Conservation (phyloP, 2,888 invertebrate genomes). For the Hartigia nigra region DNA sequence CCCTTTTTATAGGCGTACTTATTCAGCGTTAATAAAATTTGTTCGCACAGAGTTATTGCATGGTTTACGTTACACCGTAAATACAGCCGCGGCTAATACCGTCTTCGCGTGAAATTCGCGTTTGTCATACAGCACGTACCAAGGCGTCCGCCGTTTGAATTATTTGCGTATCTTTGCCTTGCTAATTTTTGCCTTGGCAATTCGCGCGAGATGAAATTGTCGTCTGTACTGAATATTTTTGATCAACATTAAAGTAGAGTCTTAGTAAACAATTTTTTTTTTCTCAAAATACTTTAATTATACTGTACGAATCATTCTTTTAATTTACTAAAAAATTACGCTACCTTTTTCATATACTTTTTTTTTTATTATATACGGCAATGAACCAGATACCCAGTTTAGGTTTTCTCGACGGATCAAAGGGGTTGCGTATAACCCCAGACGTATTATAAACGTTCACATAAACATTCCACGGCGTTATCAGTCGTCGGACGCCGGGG, state of each 20-base stretch:
- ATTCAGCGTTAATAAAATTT: constrained; percentile 46
- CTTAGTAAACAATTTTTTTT: background rate
- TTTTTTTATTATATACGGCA: background rate
- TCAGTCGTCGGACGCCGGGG: constrained; percentile 67
- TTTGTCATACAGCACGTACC: background rate
- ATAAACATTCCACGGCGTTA: constrained; percentile 66
- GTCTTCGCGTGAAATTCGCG: background rate
- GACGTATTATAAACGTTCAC: constrained; percentile 62
- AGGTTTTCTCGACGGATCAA: constrained; percentile 9
- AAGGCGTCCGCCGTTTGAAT: background rate
- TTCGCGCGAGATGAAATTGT: background rate
- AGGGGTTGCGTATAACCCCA: constrained; percentile 52
- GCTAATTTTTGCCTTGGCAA: background rate
- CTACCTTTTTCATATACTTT: background rate
- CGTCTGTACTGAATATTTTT: background rate
- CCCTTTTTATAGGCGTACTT: constrained; percentile 32
- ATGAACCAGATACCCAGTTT: background rate
- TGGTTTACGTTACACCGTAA: background rate
- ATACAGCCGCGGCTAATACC: background rate
- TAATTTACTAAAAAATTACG: background rate
- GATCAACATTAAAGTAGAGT: background rate
- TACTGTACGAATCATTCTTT: background rate
- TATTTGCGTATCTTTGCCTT: background rate
- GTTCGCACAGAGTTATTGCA: constrained; percentile 7
- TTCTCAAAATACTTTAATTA: background rate